Evolutionary conservation across 2,888 invertebrate genomes (phyloP), one percentile per base, ranked within the genome.

Genomic region (Chymomyza procnemis): DNA sequence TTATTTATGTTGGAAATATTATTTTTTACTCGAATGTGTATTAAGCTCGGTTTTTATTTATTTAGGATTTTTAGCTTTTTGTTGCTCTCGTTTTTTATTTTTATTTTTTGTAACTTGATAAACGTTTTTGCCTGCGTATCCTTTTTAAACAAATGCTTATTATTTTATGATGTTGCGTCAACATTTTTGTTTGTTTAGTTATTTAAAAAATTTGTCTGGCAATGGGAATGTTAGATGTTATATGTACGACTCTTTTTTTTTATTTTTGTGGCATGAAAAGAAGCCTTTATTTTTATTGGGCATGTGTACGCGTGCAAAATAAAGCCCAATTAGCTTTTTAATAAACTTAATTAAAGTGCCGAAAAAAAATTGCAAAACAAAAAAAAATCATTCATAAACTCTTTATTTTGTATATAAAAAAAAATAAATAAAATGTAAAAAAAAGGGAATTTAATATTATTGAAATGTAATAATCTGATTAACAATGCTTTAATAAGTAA

Each of bases 1-100:
- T 47, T 22, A 46, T 21, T 59, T 60, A 19, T 18, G 18, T 6
- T 48, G n/a, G 16, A 8, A 26, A 55, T 64, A 30, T 22, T n/a
- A 55, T 52, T 60, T 60, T 34, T 26, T 14, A 48, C 48, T 48
- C 48, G 16, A 48, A 48, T 16, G 16, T 48, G n/a, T 16, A 50
- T 12, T 18, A 50, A 50, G 14, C 8, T 9, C 18, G 26, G 58
- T 18, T 78, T 60, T 21, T 54, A 54, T 71, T 74, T 70, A 18
- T 5, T 65, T 66, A 74, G 67, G 74, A 66, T 22, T 57, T 12
- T 3, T 41, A 41, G 34, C 34, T 9, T 41, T 34, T 41, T 41
- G 34, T 41, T 41, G 34, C 34, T 41, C 12, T 41, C 12, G 34
- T 41, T 41, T 41, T 41, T 12, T 41, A 12, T 41, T 41, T 12